These are phyloP conservation scores for Drosophila paulistorum DNA, from an alignment of 1,140 invertebrate genomes.

Conservation along the genomic window DNA sequence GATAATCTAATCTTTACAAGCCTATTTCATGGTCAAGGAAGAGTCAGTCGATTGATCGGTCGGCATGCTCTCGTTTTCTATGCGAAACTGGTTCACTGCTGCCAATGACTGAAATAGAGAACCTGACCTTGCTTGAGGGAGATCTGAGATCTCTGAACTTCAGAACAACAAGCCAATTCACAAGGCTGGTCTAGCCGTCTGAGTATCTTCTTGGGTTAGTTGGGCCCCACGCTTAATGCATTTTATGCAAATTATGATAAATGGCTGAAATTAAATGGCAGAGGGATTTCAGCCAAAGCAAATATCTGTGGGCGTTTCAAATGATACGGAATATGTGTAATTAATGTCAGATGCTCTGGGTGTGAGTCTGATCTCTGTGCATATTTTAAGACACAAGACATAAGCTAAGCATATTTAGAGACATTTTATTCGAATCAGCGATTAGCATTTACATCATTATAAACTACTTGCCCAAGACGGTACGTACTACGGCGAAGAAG, in stretches of 20 bases:
- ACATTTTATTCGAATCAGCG: background rate
- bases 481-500: conserved; percentile 38
- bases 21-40: conserved; percentile 71
- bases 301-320: conserved; percentile 48
- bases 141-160: background rate
- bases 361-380: conserved; percentile 21
- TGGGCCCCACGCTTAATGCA: conserved; percentile 31
- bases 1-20: background rate
- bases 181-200: conserved; percentile 28
- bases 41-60: conserved; percentile 13
- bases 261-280: no score
- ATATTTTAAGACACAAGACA: conserved; percentile 33
- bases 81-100: conserved; percentile 44
- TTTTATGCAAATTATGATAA: conserved; percentile 61
- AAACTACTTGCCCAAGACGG: background rate
- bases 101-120: conserved; percentile 9
- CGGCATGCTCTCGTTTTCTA: conserved; percentile 22
- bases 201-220: conserved; percentile 3
- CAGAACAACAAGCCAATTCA: background rate
- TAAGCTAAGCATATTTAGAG: background rate
- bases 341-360: conserved; percentile 48
- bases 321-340: conserved; percentile 51
- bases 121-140: conserved; percentile 37
- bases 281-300: conserved; percentile 47
- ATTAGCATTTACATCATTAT: background rate